Percentiles rank a stretch among this genome's conserved stretches.
Conservation (phyloP, 2,888 invertebrate species). For the Drosophila gaucha region DNA sequence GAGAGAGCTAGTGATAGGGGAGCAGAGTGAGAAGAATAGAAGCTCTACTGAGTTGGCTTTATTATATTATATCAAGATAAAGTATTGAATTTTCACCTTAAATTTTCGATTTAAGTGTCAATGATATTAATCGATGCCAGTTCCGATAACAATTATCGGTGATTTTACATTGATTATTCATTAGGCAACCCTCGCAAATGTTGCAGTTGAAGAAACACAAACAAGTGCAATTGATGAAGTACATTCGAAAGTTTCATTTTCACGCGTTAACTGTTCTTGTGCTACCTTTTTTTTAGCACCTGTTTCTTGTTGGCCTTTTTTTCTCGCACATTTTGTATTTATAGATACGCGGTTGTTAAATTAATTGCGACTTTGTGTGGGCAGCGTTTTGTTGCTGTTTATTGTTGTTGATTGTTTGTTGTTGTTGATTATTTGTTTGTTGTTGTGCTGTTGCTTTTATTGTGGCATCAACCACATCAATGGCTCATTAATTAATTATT, state of each 20-base stretch:
- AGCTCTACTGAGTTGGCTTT: no score
- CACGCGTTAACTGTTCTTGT: neutral
- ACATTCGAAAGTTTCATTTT: conserved; percentile 21
- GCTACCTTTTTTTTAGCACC: neutral
- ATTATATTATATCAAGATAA: no score
- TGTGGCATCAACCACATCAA: conserved; percentile 41
- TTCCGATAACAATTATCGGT: neutral
- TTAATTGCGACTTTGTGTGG: conserved; percentile 63
- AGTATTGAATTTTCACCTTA: no score
- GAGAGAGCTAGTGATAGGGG: no score
- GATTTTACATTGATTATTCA: neutral
- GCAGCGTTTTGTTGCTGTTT: conserved; percentile 23
- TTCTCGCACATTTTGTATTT: conserved; percentile 26
- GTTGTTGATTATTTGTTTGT: neutral
- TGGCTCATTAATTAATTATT: conserved; percentile 60
- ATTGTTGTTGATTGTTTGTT: neutral
- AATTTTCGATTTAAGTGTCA: no score
- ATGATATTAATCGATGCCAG: neutral
- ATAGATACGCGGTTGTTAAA: conserved; percentile 49
- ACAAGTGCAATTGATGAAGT: conserved; percentile 7
- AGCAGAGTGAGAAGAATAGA: no score
- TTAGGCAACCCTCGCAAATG: conserved; percentile 2
- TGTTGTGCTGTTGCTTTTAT: neutral
- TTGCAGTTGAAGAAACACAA: conserved; percentile 4
- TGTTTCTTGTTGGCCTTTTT: neutral